phyloP scores from a whole-genome alignment of 2,888 invertebrate genomes.

The Dynastes maya region DNA sequence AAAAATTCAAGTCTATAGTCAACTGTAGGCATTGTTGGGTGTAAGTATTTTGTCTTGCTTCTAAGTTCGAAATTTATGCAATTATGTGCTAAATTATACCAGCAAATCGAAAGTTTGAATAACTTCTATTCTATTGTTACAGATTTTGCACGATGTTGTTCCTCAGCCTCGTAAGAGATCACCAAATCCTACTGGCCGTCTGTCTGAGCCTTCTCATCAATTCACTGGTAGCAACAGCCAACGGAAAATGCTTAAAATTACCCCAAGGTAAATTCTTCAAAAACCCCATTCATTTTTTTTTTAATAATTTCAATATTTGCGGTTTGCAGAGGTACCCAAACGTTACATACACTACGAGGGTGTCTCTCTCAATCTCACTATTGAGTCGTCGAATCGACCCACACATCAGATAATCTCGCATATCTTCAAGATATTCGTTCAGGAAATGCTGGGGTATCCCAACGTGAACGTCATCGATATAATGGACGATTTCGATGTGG shows the following conservation, averaged over 20 bases:
- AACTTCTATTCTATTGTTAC: background rate
- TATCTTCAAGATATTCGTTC: constrained; percentile 75
- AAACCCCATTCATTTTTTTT: background rate
- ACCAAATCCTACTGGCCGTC: background rate
- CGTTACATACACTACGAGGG: constrained; percentile 68
- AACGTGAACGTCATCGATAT: constrained; percentile 67
- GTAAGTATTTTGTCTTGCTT: no score
- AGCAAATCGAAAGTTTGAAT: no score
- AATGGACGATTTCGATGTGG: constrained; percentile 70
- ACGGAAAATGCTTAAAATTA: constrained; percentile 5
- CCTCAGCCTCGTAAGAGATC: background rate
- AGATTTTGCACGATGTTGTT: constrained; percentile 7
- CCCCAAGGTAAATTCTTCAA: constrained; percentile 3
- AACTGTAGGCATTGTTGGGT: no score
- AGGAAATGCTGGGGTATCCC: constrained; percentile 71
- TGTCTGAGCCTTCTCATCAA: background rate
- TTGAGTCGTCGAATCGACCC: constrained; percentile 74
- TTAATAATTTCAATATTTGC: background rate
- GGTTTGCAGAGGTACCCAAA: constrained; percentile 72
- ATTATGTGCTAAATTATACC: no score
- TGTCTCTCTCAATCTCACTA: constrained; percentile 68
- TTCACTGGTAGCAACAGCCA: background rate
- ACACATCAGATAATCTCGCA: constrained; percentile 75
- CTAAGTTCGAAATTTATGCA: no score
- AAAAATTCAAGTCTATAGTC: no score